Evolutionary conservation across 1,140 invertebrate species (phyloP).

Genomic region (Bradysia coprophila): DNA sequence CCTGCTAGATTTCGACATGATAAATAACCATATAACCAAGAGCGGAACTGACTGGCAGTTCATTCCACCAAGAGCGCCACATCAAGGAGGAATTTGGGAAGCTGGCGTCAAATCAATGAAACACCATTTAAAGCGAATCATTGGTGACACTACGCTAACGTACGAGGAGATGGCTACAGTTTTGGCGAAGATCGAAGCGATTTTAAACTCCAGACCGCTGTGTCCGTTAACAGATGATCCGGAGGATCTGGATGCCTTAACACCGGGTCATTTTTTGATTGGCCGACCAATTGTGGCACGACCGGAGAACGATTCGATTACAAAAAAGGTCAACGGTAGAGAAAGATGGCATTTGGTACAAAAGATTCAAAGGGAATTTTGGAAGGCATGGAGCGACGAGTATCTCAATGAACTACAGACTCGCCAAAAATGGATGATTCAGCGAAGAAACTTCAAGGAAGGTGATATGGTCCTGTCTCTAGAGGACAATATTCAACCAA

Average conservation of each 20-base stretch:
- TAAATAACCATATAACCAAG: background rate
- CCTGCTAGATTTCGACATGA: background rate
- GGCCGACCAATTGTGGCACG: slow-evolving; percentile 4
- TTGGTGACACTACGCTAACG: slow-evolving; percentile 5
- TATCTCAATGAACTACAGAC: slow-evolving; percentile 12
- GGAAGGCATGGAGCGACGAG: slow-evolving; percentile 12
- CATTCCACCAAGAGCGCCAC: slow-evolving; percentile 12
- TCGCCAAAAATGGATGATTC: slow-evolving; percentile 13
- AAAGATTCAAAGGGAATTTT: slow-evolving; percentile 12
- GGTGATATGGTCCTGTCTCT: too few species aligned
- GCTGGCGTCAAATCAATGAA: slow-evolving; percentile 12
- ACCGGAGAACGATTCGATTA: background rate
- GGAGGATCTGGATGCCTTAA: slow-evolving; percentile 8
- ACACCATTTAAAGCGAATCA: slow-evolving; percentile 6
- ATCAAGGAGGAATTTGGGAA: slow-evolving; percentile 21
- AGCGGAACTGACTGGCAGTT: slow-evolving; percentile 9
- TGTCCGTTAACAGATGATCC: slow-evolving; percentile 6
- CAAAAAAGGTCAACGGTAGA: background rate
- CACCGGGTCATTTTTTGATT: slow-evolving; percentile 9
- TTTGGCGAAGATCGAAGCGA: slow-evolving; percentile 9
- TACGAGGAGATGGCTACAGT: slow-evolving; percentile 12
- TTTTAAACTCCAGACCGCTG: slow-evolving; percentile 11
- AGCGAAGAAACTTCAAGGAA: too few species aligned
- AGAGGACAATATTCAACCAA: too few species aligned
- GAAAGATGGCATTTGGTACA: slow-evolving; percentile 11